A percentile compares a stretch with the other conserved stretches of the same genome.
Evolutionary conservation across 1,140 invertebrate genomes (phyloP).

Genomic region (Tigriopus japonicus): DNA sequence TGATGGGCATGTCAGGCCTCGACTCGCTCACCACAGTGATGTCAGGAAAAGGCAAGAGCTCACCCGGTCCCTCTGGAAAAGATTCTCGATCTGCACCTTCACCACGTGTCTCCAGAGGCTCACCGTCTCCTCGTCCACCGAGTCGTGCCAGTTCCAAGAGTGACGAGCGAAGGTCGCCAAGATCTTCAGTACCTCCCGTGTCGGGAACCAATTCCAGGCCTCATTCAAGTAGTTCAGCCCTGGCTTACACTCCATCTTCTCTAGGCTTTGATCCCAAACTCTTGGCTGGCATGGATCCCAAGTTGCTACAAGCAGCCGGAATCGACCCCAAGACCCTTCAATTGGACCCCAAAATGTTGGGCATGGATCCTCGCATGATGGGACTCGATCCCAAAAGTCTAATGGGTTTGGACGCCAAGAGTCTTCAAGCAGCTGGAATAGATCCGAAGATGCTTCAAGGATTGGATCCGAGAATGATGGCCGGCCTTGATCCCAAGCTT

Average conservation of each 20-base stretch:
- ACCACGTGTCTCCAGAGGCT: not conserved
- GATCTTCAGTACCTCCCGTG: not conserved
- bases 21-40: not conserved
- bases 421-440: constrained; percentile 13
- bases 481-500: constrained; percentile 17
- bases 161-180: constrained; percentile 2
- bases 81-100: constrained; percentile 5
- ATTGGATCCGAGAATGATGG: constrained; percentile 15
- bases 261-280: constrained; percentile 15
- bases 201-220: not conserved
- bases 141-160: constrained; percentile 4
- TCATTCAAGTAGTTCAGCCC: not conserved
- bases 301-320: constrained; percentile 12
- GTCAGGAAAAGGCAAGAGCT: not conserved
- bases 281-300: constrained; percentile 16
- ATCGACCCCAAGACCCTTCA: constrained; percentile 11
- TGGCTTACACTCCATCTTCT: not conserved
- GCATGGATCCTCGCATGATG: constrained; percentile 6
- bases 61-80: not conserved
- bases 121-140: constrained; percentile 7
- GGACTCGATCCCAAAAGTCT: constrained; percentile 14
- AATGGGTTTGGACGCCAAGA: constrained; percentile 8
- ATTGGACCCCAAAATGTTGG: constrained; percentile 14
- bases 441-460: constrained; percentile 13
- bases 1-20: not conserved